phyloP scores from a whole-genome alignment of 2,113 vertebrate species.

The Zapus hudsonius region DNA sequence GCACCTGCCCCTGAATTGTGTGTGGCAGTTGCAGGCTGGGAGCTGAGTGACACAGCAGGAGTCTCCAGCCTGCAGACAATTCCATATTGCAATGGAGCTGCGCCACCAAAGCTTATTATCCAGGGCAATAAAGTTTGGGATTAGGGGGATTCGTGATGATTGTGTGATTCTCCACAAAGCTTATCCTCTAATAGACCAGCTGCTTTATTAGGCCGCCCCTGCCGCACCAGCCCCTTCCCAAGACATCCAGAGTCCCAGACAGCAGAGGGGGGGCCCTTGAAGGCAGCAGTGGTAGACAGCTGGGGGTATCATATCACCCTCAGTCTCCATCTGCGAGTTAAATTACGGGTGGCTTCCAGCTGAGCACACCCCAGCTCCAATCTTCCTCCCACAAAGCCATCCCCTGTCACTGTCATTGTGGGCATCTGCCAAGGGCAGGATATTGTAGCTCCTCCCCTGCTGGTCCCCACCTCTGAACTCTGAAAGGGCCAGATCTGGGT shows the following conservation, averaged over 20 bases:
- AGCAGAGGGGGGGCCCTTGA: conserved; percentile 51
- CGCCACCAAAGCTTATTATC: conserved; percentile 86
- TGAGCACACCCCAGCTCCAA: conserved; percentile 78
- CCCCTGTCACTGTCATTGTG: background rate
- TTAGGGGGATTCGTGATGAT: conserved; percentile 85
- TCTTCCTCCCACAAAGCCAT: conserved; percentile 75
- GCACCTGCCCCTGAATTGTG: conserved; percentile 76
- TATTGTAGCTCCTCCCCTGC: background rate
- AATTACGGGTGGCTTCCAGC: conserved; percentile 83
- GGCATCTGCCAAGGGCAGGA: conserved; percentile 58
- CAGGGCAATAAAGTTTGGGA: conserved; percentile 86
- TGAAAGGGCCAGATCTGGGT: background rate
- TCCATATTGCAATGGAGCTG: conserved; percentile 82
- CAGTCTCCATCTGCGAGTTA: conserved; percentile 82
- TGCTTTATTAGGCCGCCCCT: conserved; percentile 83
- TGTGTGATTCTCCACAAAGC: conserved; percentile 86
- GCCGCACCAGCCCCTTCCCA: conserved; percentile 72
- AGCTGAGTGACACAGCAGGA: conserved; percentile 84
- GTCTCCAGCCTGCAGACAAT: conserved; percentile 78
- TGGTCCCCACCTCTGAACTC: background rate
- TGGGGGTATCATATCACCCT: conserved; percentile 80
- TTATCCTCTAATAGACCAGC: conserved; percentile 87
- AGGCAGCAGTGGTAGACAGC: conserved; percentile 80
- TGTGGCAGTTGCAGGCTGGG: conserved; percentile 51
- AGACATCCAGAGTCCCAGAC: conserved; percentile 69